phyloP scores from a whole-genome alignment of 2,113 vertebrate species.

The Cacatua alba region DNA sequence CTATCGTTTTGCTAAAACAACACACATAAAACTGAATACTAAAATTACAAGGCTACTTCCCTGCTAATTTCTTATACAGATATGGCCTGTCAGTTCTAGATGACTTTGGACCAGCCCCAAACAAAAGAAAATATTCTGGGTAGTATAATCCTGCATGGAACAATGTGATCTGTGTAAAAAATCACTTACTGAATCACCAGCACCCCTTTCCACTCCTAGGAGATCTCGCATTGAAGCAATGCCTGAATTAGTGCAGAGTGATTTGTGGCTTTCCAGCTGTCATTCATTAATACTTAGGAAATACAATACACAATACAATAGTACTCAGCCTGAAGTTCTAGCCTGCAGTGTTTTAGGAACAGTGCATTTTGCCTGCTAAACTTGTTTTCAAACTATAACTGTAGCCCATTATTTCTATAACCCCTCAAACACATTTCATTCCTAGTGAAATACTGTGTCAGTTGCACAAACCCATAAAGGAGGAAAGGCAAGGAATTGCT shows the following conservation, averaged over 20 bases:
- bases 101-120: slow-evolving; percentile 55
- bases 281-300: slow-evolving; percentile 59
- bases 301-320: slow-evolving; percentile 18
- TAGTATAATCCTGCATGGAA: slow-evolving; percentile 28
- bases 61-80: slow-evolving; percentile 63
- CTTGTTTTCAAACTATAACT: neutral
- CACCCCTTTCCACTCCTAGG: slow-evolving; percentile 31
- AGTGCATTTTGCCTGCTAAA: neutral
- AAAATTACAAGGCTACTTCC: slow-evolving; percentile 32
- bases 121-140: slow-evolving; percentile 39
- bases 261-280: slow-evolving; percentile 54
- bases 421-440: neutral
- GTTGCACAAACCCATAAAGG: neutral
- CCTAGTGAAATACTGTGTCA: neutral
- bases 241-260: slow-evolving; percentile 60
- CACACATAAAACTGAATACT: slow-evolving; percentile 52
- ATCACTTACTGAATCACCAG: slow-evolving; percentile 54
- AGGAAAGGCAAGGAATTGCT: neutral
- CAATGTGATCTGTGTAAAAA: slow-evolving; percentile 61
- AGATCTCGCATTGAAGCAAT: slow-evolving; percentile 33
- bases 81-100: neutral
- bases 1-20: slow-evolving; percentile 58
- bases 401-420: neutral
- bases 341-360: neutral
- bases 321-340: neutral